These are phyloP conservation scores for Acanthis flammea DNA, from an alignment of 2,797 vertebrate species.

Conservation along the genomic window DNA sequence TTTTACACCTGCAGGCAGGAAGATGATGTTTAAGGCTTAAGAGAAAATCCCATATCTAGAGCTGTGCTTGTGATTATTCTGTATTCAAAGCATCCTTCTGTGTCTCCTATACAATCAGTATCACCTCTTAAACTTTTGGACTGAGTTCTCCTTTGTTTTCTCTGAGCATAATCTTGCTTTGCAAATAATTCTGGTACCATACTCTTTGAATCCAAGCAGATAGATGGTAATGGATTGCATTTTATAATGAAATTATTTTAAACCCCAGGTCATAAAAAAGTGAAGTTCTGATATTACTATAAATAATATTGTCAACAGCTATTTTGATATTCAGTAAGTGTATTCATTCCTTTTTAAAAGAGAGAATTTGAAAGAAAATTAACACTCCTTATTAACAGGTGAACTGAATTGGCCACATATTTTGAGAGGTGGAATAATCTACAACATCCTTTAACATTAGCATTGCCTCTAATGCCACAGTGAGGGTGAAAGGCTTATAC, in stretches of 20 bases:
- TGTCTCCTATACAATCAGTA: background rate
- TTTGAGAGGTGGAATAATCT: background rate
- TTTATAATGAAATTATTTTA: background rate
- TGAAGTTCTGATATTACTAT: background rate
- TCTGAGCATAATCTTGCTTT: background rate
- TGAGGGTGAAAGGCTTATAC: background rate
- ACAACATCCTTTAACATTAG: background rate
- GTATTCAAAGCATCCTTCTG: background rate
- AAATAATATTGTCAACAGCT: background rate
- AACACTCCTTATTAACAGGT: accelerated
- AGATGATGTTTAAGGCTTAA: background rate
- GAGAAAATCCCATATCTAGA: background rate
- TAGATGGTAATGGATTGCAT: background rate
- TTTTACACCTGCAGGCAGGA: background rate
- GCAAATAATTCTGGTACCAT: background rate
- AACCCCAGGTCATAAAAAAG: background rate
- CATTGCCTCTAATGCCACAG: background rate
- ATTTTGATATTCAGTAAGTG: background rate
- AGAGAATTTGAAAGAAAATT: background rate
- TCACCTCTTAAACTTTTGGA: background rate
- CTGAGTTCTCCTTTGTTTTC: background rate
- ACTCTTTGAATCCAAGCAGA: background rate
- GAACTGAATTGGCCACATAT: background rate
- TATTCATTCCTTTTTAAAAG: background rate
- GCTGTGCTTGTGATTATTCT: background rate